Evolutionary conservation across 2,113 vertebrate species (phyloP).

Genomic region (Leuciscus idus): DNA sequence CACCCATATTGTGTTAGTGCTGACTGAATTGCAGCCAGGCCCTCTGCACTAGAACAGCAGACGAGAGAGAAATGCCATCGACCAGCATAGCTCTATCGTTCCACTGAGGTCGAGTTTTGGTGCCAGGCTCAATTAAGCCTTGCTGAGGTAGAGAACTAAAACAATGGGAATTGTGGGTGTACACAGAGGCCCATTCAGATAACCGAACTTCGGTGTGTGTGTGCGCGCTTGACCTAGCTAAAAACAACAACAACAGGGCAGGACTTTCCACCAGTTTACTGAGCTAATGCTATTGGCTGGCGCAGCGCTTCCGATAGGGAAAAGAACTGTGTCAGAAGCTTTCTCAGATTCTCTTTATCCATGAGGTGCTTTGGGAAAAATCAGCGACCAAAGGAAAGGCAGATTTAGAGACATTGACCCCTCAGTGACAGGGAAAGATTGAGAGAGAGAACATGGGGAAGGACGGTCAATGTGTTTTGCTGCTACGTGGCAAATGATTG

Average conservation of each 20-base stretch:
- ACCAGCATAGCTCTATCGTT: slow-evolving; percentile 40
- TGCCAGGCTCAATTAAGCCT: slow-evolving; percentile 57
- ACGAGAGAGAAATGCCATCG: slow-evolving; percentile 15
- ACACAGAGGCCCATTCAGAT: slow-evolving; percentile 46
- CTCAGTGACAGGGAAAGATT: not conserved
- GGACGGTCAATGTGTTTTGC: not conserved
- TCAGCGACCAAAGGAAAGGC: not conserved
- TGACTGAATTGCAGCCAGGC: slow-evolving; percentile 18
- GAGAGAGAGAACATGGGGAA: not conserved
- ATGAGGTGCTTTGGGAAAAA: slow-evolving; percentile 16
- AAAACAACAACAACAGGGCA: slow-evolving; percentile 48
- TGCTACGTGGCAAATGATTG: slow-evolving; percentile 14
- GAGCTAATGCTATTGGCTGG: slow-evolving; percentile 38
- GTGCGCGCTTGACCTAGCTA: slow-evolving; percentile 20
- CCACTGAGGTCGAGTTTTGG: slow-evolving; percentile 33
- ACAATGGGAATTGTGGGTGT: slow-evolving; percentile 38
- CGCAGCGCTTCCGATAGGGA: slow-evolving; percentile 20
- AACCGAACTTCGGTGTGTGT: slow-evolving; percentile 7
- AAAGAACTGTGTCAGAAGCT: slow-evolving; percentile 24
- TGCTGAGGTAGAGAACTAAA: slow-evolving; percentile 51
- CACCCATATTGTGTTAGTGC: slow-evolving; percentile 39
- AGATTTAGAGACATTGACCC: slow-evolving; percentile 7
- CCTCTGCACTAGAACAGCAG: slow-evolving; percentile 16
- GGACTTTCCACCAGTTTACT: slow-evolving; percentile 45
- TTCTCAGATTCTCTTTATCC: slow-evolving; percentile 28